Conservation (phyloP, 23 tunicate species). For the Trididemnum nubilum region DNA sequence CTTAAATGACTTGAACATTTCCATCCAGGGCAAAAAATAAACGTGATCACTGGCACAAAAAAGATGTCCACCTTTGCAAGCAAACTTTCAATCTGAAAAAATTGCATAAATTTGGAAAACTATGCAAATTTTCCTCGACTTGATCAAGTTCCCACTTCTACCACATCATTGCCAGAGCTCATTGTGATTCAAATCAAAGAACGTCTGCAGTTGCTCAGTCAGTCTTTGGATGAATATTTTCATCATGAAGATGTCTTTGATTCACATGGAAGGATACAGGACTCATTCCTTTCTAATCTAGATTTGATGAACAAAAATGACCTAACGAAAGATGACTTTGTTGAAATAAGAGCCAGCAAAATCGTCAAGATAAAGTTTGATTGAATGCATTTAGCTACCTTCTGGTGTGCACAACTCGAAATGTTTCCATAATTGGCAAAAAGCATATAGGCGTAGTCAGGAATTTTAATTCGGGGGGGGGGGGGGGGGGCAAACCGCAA, state of each 20-base stretch:
- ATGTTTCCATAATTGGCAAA: slow-evolving; percentile 18
- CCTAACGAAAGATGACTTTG: slow-evolving; percentile 27
- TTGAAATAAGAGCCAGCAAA: slow-evolving; percentile 26
- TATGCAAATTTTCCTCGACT: slow-evolving; percentile 38
- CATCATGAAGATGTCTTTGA: slow-evolving; percentile 21
- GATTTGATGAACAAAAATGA: slow-evolving; percentile 24
- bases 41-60: slow-evolving; percentile 36
- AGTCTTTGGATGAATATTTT: slow-evolving; percentile 29
- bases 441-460: too few species aligned
- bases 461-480: too few species aligned
- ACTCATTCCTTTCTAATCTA: slow-evolving; percentile 18
- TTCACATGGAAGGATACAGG: slow-evolving; percentile 25
- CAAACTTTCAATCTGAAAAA: slow-evolving; percentile 38
- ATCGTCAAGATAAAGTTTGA: slow-evolving; percentile 16
- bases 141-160: slow-evolving; percentile 28
- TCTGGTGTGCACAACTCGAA: slow-evolving; percentile 34
- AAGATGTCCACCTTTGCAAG: slow-evolving; percentile 26
- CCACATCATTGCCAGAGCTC: slow-evolving; percentile 18
- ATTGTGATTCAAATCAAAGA: slow-evolving; percentile 25
- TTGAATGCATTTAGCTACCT: slow-evolving; percentile 28
- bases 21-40: slow-evolving; percentile 36
- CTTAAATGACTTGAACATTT: slow-evolving; percentile 26
- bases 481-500: too few species aligned
- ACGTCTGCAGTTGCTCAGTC: slow-evolving; percentile 29
- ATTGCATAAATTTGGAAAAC: slow-evolving; percentile 25